phyloP scores from a whole-genome alignment of 2,113 vertebrate species.

The Puffinus mauretanicus region DNA sequence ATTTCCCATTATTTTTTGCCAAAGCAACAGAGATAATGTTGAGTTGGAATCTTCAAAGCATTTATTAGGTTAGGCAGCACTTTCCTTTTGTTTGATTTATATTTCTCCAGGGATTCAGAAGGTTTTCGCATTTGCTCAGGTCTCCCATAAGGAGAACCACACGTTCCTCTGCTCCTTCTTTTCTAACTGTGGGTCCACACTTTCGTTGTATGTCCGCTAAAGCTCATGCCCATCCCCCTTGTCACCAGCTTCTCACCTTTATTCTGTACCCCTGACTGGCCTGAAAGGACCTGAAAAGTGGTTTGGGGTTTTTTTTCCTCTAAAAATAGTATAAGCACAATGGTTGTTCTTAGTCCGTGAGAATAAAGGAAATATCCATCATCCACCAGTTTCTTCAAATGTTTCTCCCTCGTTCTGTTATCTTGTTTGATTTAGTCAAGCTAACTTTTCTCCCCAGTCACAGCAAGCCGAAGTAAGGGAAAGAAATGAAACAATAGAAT shows the following conservation, averaged over 20 bases:
- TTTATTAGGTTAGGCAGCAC: neutral
- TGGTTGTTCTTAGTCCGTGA: neutral
- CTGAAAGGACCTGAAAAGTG: neutral
- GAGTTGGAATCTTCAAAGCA: neutral
- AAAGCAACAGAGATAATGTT: neutral
- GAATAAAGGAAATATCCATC: neutral
- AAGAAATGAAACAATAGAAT: neutral
- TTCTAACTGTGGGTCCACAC: neutral
- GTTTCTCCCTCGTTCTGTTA: neutral
- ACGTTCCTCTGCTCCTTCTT: neutral
- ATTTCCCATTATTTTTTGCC: neutral
- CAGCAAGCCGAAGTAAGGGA: neutral
- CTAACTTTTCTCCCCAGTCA: neutral
- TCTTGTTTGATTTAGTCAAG: neutral
- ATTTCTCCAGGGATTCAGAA: neutral
- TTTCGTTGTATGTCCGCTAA: neutral
- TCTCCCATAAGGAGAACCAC: neutral
- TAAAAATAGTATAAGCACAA: neutral
- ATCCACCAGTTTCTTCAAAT: neutral
- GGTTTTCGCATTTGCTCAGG: neutral
- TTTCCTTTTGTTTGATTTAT: neutral
- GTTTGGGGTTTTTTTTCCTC: fast-evolving
- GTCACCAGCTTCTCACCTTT: neutral
- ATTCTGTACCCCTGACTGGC: neutral
- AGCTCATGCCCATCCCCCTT: neutral